Conservation (phyloP, 2,888 invertebrate species). For the Sialis lutaria region DNA sequence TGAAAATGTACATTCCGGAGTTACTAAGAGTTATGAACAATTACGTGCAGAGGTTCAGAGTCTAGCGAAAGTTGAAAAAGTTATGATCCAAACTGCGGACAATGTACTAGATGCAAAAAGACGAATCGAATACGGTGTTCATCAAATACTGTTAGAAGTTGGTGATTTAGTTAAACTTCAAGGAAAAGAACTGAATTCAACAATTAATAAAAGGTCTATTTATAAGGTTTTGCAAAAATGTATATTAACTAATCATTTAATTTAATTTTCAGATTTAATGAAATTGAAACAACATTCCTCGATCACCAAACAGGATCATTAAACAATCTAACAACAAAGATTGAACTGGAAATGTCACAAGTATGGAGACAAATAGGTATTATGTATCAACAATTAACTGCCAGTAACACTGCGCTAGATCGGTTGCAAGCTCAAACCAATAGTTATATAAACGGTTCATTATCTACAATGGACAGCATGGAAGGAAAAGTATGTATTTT, state of each 20-base stretch:
- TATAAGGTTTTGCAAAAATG: background rate
- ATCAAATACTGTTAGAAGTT: conserved; percentile 62
- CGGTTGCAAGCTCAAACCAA: conserved; percentile 62
- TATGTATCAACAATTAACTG: conserved; percentile 68
- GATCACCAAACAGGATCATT: conserved; percentile 54
- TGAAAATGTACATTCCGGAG: conserved; percentile 34
- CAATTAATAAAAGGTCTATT: conserved; percentile 39
- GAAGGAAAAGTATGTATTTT: conserved; percentile 42
- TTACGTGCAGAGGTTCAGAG: conserved; percentile 36
- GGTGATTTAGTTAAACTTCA: conserved; percentile 48
- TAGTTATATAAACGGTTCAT: conserved; percentile 61
- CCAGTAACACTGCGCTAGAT: conserved; percentile 55
- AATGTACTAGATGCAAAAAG: conserved; percentile 70
- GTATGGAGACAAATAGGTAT: conserved; percentile 84
- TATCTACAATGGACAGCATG: conserved; percentile 59
- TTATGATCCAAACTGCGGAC: conserved; percentile 68
- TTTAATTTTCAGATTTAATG: conserved; percentile 37
- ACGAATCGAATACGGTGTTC: conserved; percentile 67
- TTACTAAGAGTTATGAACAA: conserved; percentile 34
- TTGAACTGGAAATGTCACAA: conserved; percentile 66
- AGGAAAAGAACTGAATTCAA: conserved; percentile 43
- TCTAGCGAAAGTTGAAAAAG: conserved; percentile 55
- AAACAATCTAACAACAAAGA: conserved; percentile 54
- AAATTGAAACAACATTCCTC: conserved; percentile 48
- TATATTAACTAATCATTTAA: background rate